Percentiles rank a stretch among this genome's conserved stretches.
Evolutionary conservation across 2,797 vertebrate genomes (phyloP).

Genomic region (Siniperca undulata): DNA sequence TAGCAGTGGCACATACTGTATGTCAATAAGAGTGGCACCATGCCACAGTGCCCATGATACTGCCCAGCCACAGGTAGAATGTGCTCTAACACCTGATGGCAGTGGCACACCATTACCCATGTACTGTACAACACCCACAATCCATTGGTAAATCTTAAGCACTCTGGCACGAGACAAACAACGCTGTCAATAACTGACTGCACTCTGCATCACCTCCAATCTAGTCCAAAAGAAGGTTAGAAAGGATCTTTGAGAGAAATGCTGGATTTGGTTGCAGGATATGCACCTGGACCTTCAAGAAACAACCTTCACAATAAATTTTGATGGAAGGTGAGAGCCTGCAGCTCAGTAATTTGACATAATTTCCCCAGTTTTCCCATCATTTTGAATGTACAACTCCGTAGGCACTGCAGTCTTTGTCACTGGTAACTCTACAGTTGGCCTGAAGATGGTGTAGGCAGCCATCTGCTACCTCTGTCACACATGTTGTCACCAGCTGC

Average conservation of each 20-base stretch:
- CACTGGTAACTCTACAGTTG: not conserved
- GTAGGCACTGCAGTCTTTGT: not conserved
- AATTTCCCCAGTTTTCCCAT: not conserved
- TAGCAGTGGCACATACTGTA: not conserved
- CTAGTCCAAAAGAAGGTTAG: not conserved
- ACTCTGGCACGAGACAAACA: not conserved
- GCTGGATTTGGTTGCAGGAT: not conserved
- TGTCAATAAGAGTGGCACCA: not conserved
- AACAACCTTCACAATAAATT: not conserved
- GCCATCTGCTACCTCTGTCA: constrained; percentile 32
- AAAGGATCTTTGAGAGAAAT: not conserved
- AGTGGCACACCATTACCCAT: not conserved
- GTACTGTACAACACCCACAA: not conserved
- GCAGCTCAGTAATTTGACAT: not conserved
- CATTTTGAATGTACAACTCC: not conserved
- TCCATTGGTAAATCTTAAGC: not conserved
- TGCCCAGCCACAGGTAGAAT: not conserved
- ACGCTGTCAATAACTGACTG: not conserved
- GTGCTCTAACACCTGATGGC: not conserved
- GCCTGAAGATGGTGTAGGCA: constrained; percentile 3
- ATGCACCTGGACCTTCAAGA: not conserved
- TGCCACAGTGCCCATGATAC: not conserved
- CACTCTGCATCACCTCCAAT: not conserved
- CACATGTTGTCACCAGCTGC: constrained; percentile 15
- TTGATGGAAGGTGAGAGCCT: not conserved